Evolutionary conservation across 1,140 invertebrate genomes (phyloP).

Genomic region (Bombus waltoni): DNA sequence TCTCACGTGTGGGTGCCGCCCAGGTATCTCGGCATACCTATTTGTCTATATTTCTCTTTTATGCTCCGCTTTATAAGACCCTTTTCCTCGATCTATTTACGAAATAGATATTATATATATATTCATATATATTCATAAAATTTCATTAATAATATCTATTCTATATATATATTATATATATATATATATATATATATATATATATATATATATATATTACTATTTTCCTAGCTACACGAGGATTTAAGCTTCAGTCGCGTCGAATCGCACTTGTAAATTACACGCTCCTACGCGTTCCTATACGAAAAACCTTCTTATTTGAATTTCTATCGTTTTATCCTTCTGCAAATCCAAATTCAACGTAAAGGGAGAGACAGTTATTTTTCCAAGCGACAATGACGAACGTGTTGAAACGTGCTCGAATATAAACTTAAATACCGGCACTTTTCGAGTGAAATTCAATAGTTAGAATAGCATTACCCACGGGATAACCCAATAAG

Average conservation of each 20-base stretch:
- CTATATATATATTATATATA: no score
- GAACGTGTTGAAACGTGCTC: not conserved
- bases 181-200: no score
- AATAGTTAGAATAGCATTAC: not conserved
- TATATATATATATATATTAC: no score
- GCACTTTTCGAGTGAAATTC: not conserved
- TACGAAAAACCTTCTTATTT: no score
- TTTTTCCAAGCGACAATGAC: not conserved
- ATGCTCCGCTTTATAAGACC: not conserved
- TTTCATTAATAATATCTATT: no score
- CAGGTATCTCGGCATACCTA: slow-evolving; percentile 15
- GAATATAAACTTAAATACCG: not conserved
- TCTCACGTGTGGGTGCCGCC: slow-evolving; percentile 48
- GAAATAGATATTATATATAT: no score
- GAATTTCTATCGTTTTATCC: not conserved
- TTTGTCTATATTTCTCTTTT: slow-evolving; percentile 25
- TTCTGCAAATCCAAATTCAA: not conserved
- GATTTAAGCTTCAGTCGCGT: no score
- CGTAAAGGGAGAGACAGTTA: not conserved
- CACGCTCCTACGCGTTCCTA: no score
- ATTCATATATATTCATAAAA: no score
- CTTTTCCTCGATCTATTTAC: no score
- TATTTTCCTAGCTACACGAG: no score
- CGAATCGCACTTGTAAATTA: no score
- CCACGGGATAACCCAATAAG: slow-evolving; percentile 6